Percentiles rank a stretch among this genome's conserved stretches.
phyloP scores from a whole-genome alignment of 2,797 vertebrate genomes.

The Crocidura indochinensis region DNA sequence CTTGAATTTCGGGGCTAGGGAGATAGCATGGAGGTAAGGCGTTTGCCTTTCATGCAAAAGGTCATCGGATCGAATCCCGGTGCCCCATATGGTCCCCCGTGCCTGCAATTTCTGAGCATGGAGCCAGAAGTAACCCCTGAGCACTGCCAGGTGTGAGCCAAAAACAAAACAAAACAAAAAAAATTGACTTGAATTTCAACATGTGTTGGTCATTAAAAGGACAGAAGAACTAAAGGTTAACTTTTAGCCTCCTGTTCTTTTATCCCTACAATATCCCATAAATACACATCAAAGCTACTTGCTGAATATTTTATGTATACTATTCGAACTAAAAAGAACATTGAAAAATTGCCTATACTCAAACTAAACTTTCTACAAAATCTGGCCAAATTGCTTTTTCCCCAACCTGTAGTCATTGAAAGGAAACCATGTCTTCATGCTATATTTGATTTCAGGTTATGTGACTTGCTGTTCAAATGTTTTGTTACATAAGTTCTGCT shows the following conservation, averaged over 20 bases:
- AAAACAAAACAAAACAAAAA: no score
- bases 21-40: no score
- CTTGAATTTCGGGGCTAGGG: slow-evolving; percentile 30
- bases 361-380: slow-evolving; percentile 1
- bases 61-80: no score
- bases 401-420: neutral
- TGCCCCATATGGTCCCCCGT: no score
- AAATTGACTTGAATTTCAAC: neutral
- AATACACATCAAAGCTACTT: neutral
- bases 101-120: no score
- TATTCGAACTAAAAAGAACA: neutral
- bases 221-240: neutral
- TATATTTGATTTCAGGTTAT: neutral
- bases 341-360: neutral
- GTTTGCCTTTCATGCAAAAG: no score
- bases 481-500: fast-evolving
- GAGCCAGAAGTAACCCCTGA: no score
- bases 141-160: no score
- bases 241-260: neutral
- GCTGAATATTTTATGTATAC: neutral
- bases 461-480: neutral
- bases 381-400: neutral
- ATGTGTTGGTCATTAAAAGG: neutral
- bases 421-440: neutral
- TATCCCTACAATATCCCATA: neutral